These are phyloP conservation scores for Sylvietta virens DNA, from an alignment of 2,113 vertebrate species.

Conservation along the genomic window DNA sequence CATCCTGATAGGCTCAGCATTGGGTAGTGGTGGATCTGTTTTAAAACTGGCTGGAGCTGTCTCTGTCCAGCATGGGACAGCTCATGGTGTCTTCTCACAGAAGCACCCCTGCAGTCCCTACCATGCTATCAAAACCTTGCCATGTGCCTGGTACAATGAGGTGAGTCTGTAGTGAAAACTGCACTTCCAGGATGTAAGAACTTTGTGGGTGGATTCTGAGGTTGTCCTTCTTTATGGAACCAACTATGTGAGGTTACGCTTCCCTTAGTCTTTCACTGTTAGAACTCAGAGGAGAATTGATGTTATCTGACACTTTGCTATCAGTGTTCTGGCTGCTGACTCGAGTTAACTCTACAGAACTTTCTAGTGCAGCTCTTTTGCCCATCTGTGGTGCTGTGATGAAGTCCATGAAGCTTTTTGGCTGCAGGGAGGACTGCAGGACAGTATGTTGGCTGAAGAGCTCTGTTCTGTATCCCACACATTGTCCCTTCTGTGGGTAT, in stretches of 20 bases:
- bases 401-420: background rate
- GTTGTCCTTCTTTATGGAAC: background rate
- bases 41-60: background rate
- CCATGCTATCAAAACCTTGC: background rate
- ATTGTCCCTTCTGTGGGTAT: background rate
- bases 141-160: background rate
- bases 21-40: background rate
- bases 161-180: background rate
- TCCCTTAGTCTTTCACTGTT: background rate
- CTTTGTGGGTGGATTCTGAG: background rate
- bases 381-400: background rate
- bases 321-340: background rate
- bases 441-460: background rate
- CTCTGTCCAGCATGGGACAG: background rate
- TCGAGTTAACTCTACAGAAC: background rate
- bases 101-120: background rate
- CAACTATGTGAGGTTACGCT: background rate
- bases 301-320: background rate
- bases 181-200: background rate
- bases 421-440: background rate
- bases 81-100: background rate
- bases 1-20: background rate
- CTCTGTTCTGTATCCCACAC: background rate
- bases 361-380: background rate
- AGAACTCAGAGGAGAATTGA: background rate